Conservation (phyloP, 1,140 invertebrate genomes). For the Sarcophaga bullata region DNA sequence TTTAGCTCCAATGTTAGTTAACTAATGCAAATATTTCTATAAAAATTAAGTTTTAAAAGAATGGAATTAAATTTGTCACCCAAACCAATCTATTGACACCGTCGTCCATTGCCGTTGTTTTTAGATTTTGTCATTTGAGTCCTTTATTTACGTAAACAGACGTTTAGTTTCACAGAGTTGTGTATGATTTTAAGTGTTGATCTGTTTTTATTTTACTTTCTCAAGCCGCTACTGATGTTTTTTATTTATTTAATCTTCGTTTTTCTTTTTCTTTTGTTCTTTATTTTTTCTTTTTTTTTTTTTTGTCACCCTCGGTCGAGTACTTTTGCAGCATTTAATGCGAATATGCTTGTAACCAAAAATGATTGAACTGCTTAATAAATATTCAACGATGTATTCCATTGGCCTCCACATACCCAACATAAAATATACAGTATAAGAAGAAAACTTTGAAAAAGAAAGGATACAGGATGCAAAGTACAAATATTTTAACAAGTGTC, state of each 20-base stretch:
- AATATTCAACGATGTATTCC: slow-evolving; percentile 14
- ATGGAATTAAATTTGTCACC: no score
- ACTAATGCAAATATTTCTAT: no score
- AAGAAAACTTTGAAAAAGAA: slow-evolving; percentile 31
- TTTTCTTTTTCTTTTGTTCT: no score
- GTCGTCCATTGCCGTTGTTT: not conserved
- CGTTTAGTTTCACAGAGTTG: not conserved
- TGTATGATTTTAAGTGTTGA: not conserved
- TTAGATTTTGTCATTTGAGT: not conserved
- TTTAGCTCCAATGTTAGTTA: no score
- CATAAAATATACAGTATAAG: not conserved
- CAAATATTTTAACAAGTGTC: slow-evolving; percentile 52
- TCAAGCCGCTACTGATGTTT: not conserved
- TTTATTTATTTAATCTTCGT: not conserved
- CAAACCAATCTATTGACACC: no score
- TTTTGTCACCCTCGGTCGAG: not conserved
- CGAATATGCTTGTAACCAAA: not conserved
- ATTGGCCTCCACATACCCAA: not conserved
- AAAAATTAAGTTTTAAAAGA: no score
- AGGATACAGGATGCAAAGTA: slow-evolving; percentile 46
- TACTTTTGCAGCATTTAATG: slow-evolving; percentile 15
- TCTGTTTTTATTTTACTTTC: not conserved
- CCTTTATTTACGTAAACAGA: slow-evolving; percentile 9
- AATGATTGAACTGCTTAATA: not conserved
- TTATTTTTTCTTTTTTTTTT: not conserved